These are phyloP conservation scores for Neolamprologus ventralis DNA, from an alignment of 2,113 vertebrate genomes.

Conservation along the genomic window DNA sequence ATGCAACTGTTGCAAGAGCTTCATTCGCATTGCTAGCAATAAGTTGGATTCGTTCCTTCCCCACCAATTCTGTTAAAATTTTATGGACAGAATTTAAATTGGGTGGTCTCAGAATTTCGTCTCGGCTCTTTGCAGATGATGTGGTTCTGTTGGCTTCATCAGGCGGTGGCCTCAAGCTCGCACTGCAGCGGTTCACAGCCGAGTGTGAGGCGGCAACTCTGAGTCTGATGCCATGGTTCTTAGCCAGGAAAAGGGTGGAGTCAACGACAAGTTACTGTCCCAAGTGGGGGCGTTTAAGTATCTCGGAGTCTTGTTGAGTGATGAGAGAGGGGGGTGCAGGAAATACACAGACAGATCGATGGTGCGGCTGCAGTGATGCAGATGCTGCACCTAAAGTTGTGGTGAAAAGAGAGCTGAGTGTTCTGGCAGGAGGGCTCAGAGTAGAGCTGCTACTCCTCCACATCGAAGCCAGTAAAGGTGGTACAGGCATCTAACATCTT, in stretches of 20 bases:
- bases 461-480: neutral
- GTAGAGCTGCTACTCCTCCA: neutral
- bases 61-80: neutral
- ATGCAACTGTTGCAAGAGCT: neutral
- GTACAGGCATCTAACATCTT: accelerated
- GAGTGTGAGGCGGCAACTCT: accelerated
- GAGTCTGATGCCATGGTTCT: neutral
- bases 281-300: accelerated
- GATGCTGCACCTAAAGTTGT: accelerated
- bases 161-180: accelerated
- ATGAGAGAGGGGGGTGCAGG: neutral
- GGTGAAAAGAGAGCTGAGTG: neutral
- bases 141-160: neutral
- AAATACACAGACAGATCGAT: neutral
- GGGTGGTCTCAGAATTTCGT: accelerated
- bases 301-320: accelerated
- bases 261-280: accelerated
- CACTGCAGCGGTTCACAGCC: neutral
- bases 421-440: neutral
- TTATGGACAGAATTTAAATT: neutral
- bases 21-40: neutral
- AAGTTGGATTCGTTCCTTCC: neutral
- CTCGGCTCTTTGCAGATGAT: neutral
- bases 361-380: neutral
- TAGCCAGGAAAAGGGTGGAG: neutral